Evolutionary conservation across 2,113 vertebrate species (phyloP).

Genomic region (Atrichornis clamosus): DNA sequence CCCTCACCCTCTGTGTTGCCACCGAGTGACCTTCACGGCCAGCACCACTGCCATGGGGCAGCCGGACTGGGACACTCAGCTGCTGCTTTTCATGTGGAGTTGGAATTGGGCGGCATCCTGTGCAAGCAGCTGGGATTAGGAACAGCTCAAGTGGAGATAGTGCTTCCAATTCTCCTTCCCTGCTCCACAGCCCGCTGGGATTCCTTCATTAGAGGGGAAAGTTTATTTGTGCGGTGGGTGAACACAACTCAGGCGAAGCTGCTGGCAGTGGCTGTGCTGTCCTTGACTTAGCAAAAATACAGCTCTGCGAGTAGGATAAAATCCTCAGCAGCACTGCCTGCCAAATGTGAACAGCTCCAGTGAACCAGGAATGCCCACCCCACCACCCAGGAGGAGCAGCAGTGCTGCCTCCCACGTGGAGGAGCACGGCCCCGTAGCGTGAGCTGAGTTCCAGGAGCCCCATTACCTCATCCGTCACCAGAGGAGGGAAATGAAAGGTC

Average conservation of each 20-base stretch:
- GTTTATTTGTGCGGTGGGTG: background rate
- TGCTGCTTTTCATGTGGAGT: background rate
- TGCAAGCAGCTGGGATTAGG: background rate
- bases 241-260: background rate
- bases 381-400: background rate
- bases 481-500: background rate
- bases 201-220: background rate
- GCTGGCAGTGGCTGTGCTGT: background rate
- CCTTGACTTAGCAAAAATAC: slow-evolving; percentile 2
- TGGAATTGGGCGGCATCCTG: background rate
- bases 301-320: background rate
- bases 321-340: background rate
- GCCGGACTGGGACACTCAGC: background rate
- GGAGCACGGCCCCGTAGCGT: background rate
- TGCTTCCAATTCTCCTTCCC: background rate
- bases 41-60: background rate
- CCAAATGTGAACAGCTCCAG: background rate
- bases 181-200: background rate
- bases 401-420: background rate
- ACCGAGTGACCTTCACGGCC: background rate
- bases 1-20: background rate
- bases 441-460: background rate
- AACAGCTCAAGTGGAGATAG: background rate
- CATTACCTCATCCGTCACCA: background rate
- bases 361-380: background rate